These are phyloP conservation scores for Calidris pygmaea DNA, from an alignment of 2,113 vertebrate species.

Conservation along the genomic window DNA sequence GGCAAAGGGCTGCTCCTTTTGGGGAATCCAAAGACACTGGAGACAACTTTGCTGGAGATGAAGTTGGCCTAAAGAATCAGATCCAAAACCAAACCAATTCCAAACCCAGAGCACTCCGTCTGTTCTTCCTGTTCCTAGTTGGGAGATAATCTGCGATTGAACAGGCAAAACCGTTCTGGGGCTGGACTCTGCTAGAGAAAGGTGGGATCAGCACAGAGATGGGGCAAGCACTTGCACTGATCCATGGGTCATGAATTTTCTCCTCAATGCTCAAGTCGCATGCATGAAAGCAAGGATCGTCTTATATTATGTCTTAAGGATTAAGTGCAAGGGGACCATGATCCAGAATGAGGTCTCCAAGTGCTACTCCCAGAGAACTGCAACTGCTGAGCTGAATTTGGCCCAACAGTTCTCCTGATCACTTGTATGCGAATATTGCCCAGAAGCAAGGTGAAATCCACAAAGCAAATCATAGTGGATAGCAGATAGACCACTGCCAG, in stretches of 20 bases:
- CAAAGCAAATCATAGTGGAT: neutral
- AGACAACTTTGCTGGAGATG: neutral
- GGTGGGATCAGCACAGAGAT: too few species aligned
- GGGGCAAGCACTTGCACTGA: neutral
- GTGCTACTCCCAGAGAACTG: neutral
- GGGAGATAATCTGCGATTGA: neutral
- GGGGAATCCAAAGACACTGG: neutral
- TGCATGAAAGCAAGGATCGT: neutral
- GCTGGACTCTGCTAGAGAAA: neutral
- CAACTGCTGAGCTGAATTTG: neutral
- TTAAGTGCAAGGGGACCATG: rapidly evolving
- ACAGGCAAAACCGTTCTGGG: too few species aligned
- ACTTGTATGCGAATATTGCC: neutral
- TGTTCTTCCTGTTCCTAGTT: neutral
- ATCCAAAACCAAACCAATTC: neutral
- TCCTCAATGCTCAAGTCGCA: neutral
- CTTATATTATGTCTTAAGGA: neutral
- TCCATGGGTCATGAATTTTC: rapidly evolving
- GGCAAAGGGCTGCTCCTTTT: neutral
- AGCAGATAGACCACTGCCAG: neutral
- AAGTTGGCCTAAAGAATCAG: neutral
- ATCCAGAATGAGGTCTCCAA: neutral
- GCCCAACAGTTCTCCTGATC: neutral
- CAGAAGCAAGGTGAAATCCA: neutral
- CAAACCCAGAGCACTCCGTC: neutral